These are phyloP conservation scores for Incurvaria masculella DNA, from an alignment of 2,888 invertebrate genomes.

Conservation along the genomic window DNA sequence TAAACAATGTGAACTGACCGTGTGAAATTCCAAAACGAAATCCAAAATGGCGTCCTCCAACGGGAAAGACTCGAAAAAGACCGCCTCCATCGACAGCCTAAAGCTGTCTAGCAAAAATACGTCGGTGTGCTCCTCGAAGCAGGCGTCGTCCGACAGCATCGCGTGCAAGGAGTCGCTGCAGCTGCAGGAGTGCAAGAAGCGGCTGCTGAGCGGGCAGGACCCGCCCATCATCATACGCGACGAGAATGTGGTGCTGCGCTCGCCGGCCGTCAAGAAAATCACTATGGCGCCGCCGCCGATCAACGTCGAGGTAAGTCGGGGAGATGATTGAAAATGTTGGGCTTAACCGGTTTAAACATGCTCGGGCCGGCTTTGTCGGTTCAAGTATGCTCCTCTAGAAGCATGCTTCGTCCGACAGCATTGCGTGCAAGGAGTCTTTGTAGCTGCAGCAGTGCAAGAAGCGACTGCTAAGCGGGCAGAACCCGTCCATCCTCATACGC, in stretches of 20 bases:
- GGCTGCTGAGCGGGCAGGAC: slow-evolving; percentile 39
- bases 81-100: slow-evolving; percentile 46
- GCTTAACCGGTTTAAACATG: too few species aligned
- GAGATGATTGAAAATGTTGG: too few species aligned
- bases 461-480: too few species aligned
- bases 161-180: slow-evolving; percentile 43
- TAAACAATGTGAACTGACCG: too few species aligned
- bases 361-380: too few species aligned
- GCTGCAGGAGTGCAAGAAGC: slow-evolving; percentile 52
- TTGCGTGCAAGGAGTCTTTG: too few species aligned
- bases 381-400: too few species aligned
- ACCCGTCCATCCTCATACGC: too few species aligned
- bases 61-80: slow-evolving; percentile 43
- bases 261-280: slow-evolving; percentile 51
- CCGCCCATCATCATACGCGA: slow-evolving; percentile 49
- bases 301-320: slow-evolving; percentile 44
- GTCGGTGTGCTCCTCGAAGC: slow-evolving; percentile 40
- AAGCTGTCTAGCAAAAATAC: slow-evolving; percentile 47
- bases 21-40: slow-evolving; percentile 8
- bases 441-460: too few species aligned
- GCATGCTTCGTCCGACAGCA: too few species aligned
- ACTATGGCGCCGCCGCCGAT: slow-evolving; percentile 41
- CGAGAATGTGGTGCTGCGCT: slow-evolving; percentile 43
- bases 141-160: slow-evolving; percentile 49
- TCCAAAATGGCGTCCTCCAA: slow-evolving; percentile 42